Evolutionary conservation across 2,888 invertebrate genomes (phyloP).

Genomic region (Pteria penguin): DNA sequence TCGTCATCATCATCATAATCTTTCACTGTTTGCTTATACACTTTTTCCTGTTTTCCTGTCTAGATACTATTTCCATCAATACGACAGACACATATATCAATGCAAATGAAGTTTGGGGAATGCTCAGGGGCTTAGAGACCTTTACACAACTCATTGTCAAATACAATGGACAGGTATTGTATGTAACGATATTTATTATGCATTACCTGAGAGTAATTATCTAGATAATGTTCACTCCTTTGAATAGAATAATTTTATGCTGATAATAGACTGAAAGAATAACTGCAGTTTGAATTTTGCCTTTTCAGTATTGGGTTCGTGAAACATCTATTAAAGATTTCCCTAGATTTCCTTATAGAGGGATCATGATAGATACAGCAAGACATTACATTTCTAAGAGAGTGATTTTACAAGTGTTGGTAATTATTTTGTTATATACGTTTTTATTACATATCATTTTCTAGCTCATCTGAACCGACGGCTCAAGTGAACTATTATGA

Average conservation of each 20-base stretch:
- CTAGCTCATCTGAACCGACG: no score
- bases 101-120: slow-evolving; percentile 86
- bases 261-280: neutral
- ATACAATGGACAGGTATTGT: slow-evolving; percentile 17
- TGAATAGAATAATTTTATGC: no score
- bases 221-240: no score
- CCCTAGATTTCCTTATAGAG: slow-evolving; percentile 90
- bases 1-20: no score
- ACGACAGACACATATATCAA: slow-evolving; percentile 34
- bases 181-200: neutral
- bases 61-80: no score
- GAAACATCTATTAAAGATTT: slow-evolving; percentile 86
- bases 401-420: slow-evolving; percentile 85
- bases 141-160: slow-evolving; percentile 86
- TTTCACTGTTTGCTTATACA: no score
- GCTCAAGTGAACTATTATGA: no score
- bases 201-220: neutral
- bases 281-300: no score
- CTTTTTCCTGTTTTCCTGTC: no score
- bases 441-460: no score
- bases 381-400: slow-evolving; percentile 88
- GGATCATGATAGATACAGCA: slow-evolving; percentile 91
- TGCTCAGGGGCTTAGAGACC: slow-evolving; percentile 90
- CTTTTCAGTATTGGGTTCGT: slow-evolving; percentile 85
- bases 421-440: no score